Conservation (phyloP, 2,113 vertebrate species). For the Phrynosoma blainvillii region DNA sequence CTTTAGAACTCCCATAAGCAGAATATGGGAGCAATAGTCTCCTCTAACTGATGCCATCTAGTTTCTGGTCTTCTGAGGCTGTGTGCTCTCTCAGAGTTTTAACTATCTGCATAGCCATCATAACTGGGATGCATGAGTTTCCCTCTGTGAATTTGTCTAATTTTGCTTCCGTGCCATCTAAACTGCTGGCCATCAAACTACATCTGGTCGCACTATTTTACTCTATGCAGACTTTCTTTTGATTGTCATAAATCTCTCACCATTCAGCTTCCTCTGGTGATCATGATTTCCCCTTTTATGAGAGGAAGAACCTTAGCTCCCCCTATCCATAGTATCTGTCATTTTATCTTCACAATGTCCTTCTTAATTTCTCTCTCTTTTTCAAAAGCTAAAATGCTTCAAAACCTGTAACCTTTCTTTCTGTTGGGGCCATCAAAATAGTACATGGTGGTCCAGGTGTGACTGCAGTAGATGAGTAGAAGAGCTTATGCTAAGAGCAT, state of each 20-base stretch:
- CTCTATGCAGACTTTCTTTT: background rate
- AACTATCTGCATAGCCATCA: background rate
- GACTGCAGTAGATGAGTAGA: background rate
- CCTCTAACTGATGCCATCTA: background rate
- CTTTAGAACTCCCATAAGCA: background rate
- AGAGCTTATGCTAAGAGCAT: background rate
- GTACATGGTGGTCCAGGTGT: background rate
- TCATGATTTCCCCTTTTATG: background rate
- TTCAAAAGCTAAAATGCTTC: background rate
- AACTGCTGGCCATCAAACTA: background rate
- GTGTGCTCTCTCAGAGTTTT: too few relatives aligned
- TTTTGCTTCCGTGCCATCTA: background rate
- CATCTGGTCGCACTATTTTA: background rate
- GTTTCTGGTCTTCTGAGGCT: too few relatives aligned
- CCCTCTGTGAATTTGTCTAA: background rate
- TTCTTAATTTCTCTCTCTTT: too few relatives aligned
- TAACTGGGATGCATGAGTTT: too few relatives aligned
- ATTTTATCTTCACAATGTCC: background rate
- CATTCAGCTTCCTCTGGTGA: background rate
- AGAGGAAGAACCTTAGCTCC: background rate
- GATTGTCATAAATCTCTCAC: background rate
- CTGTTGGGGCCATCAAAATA: background rate
- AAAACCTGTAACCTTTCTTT: background rate
- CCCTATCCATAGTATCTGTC: background rate
- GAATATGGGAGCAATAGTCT: background rate